Evolutionary conservation across 2,797 vertebrate species (phyloP).

Genomic region (Rhynchotus rufescens): DNA sequence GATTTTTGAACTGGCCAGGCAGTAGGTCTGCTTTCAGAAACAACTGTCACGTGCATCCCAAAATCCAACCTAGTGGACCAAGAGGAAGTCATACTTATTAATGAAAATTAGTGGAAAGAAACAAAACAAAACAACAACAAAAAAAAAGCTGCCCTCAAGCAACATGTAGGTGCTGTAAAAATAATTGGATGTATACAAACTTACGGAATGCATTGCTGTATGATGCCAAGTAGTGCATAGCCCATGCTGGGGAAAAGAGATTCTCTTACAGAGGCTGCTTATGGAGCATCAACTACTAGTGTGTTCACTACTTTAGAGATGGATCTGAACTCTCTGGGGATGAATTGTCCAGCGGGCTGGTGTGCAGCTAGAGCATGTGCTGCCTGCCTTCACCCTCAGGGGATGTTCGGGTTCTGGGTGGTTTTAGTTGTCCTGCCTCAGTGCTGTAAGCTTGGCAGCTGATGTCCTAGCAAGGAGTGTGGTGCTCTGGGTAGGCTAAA

Average conservation of each 20-base stretch:
- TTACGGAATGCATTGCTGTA: fast-evolving
- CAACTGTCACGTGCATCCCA: background rate
- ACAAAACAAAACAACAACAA: background rate
- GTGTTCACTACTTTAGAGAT: background rate
- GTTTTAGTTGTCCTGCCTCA: background rate
- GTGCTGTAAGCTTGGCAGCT: background rate
- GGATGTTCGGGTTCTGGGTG: background rate
- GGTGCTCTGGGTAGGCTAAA: background rate
- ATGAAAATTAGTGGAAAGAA: background rate
- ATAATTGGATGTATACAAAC: fast-evolving
- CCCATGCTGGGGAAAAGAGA: fast-evolving
- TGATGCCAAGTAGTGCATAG: fast-evolving
- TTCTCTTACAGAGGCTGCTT: fast-evolving
- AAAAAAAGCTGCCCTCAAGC: background rate
- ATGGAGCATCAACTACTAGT: background rate
- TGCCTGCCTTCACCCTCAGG: background rate
- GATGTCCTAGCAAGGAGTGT: background rate
- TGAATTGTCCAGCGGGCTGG: background rate
- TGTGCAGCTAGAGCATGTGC: background rate
- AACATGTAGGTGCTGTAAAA: background rate
- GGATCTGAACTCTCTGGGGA: background rate
- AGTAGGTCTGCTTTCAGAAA: background rate
- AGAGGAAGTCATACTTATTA: background rate
- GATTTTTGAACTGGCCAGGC: background rate
- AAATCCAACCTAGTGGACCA: background rate